These are phyloP conservation scores for Pseudococcus longispinus DNA, from an alignment of 2,888 invertebrate species.

Conservation along the genomic window DNA sequence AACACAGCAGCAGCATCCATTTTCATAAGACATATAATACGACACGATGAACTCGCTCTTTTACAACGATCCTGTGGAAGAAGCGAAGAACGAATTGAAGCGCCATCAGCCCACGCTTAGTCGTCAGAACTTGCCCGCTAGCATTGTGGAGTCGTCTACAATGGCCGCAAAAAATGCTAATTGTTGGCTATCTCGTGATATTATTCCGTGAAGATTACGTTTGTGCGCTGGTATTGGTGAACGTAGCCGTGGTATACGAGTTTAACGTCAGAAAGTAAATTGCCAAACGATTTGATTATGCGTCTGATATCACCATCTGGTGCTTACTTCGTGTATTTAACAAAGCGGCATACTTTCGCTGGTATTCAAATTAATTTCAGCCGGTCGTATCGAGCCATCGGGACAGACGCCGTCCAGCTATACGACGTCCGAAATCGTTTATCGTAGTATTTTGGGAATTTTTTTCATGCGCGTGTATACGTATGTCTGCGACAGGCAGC, in stretches of 20 bases:
- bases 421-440: background rate
- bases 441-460: background rate
- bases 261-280: slow-evolving; percentile 37
- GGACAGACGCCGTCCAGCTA: background rate
- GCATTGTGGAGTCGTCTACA: slow-evolving; percentile 30
- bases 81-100: slow-evolving; percentile 8
- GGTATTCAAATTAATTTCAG: slow-evolving; percentile 21
- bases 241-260: slow-evolving; percentile 17
- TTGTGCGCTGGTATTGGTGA: background rate
- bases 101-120: slow-evolving; percentile 40
- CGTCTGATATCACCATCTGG: slow-evolving; percentile 38
- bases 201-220: slow-evolving; percentile 13
- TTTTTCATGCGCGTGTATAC: background rate
- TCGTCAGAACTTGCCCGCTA: slow-evolving; percentile 42
- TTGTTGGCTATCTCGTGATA: slow-evolving; percentile 44
- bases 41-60: slow-evolving; percentile 31
- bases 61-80: background rate
- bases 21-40: background rate
- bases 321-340: slow-evolving; percentile 10
- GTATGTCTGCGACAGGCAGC: background rate
- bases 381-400: background rate
- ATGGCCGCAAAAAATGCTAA: slow-evolving; percentile 44
- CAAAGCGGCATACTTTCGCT: slow-evolving; percentile 27
- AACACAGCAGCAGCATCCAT: background rate
- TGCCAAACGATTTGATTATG: slow-evolving; percentile 41